A percentile compares a stretch with the other conserved stretches of the same genome.
phyloP scores from a whole-genome alignment of 2,113 vertebrate species.

The Sitta europaea region DNA sequence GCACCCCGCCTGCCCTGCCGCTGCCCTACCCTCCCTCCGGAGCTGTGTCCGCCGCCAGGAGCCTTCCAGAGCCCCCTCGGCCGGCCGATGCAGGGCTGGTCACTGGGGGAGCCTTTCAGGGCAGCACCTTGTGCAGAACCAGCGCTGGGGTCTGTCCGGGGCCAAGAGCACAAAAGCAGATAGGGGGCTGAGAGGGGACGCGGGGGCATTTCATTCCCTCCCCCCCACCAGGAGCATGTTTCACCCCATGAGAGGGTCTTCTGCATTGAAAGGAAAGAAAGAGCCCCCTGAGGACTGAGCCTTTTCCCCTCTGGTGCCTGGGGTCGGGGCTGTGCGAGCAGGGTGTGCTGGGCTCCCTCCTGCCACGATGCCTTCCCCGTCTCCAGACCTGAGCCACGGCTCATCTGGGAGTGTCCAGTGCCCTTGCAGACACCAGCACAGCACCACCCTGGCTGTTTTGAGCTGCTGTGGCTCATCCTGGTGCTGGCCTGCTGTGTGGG shows the following conservation, averaged over 20 bases:
- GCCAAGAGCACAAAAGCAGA: neutral
- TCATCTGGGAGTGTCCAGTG: accelerated
- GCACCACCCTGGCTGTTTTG: neutral
- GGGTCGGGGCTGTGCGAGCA: neutral
- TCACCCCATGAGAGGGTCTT: neutral
- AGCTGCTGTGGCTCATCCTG: neutral
- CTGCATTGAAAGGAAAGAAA: neutral
- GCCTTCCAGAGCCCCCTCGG: accelerated
- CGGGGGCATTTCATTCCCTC: neutral
- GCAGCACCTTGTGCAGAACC: accelerated
- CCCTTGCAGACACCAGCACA: neutral
- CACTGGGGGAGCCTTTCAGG: neutral
- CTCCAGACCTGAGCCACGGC: accelerated
- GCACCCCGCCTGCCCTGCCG: neutral
- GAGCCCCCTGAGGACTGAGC: neutral
- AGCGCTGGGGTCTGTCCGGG: accelerated
- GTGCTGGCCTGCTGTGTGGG: neutral
- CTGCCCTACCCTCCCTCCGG: neutral
- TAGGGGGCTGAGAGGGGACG: neutral
- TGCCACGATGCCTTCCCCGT: neutral
- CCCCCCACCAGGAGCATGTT: accelerated
- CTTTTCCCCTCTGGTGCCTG: neutral
- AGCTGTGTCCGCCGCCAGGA: accelerated
- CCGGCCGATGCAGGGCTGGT: accelerated
- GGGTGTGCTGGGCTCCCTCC: neutral